phyloP scores from a whole-genome alignment of 2,113 vertebrate species.

The Ursus arctos region DNA sequence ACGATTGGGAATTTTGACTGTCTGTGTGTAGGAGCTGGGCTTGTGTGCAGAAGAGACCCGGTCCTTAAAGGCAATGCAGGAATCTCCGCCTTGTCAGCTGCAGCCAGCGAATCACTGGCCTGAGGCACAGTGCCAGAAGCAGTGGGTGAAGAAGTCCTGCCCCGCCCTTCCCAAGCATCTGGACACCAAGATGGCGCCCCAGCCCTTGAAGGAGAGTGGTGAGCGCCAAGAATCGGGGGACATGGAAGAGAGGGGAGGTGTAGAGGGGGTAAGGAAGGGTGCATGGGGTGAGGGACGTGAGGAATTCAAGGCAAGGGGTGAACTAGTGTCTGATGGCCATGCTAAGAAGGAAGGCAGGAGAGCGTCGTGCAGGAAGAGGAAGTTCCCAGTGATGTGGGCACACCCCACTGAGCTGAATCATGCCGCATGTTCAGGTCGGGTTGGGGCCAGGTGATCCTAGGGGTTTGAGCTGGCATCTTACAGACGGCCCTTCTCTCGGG shows the following conservation, averaged over 20 bases:
- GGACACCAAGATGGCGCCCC: background rate
- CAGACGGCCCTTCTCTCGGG: background rate
- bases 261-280: background rate
- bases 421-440: background rate
- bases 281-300: background rate
- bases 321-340: background rate
- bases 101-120: background rate
- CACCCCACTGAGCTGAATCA: background rate
- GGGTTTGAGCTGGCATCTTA: background rate
- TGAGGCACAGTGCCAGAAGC: constrained; percentile 33
- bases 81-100: constrained; percentile 28
- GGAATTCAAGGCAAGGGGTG: background rate
- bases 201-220: constrained; percentile 72
- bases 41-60: constrained; percentile 26
- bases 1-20: background rate
- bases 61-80: background rate
- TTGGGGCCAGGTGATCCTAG: background rate
- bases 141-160: background rate
- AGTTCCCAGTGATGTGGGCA: accelerated
- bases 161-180: constrained; percentile 23
- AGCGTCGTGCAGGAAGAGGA: background rate
- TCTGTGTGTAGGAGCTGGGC: constrained; percentile 68
- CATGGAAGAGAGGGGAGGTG: background rate
- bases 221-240: constrained; percentile 35
- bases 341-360: background rate